Conservation (phyloP, 2,888 invertebrate species). For the Bellardia bayeri region DNA sequence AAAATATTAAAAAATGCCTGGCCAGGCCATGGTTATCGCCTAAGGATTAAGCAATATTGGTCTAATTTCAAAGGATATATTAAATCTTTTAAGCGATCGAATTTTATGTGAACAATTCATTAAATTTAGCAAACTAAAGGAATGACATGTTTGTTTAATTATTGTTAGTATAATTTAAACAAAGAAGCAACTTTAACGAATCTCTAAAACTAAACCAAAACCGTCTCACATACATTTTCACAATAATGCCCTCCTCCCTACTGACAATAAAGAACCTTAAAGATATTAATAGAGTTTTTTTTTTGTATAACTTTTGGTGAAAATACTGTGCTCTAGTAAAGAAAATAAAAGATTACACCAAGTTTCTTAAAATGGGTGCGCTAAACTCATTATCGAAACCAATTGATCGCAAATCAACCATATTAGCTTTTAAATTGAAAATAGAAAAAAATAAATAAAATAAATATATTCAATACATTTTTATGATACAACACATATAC, state of each 20-base stretch:
- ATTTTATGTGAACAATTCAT: too few relatives aligned
- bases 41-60: too few relatives aligned
- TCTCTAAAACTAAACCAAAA: neutral
- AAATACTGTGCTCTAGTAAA: conserved; percentile 16
- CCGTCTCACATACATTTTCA: neutral
- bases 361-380: conserved; percentile 80
- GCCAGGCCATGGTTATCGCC: too few relatives aligned
- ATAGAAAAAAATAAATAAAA: conserved; percentile 3
- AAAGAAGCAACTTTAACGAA: neutral
- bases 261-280: conserved; percentile 34
- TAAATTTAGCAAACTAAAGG: neutral
- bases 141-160: neutral
- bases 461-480: conserved; percentile 64
- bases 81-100: too few relatives aligned
- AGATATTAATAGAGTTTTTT: conserved; percentile 14
- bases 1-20: too few relatives aligned
- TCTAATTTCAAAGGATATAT: too few relatives aligned
- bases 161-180: neutral
- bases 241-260: neutral
- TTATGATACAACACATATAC: conserved; percentile 6
- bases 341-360: conserved; percentile 53
- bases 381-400: conserved; percentile 82
- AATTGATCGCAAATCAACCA: conserved; percentile 79
- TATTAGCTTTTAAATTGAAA: conserved; percentile 71
- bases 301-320: conserved; percentile 9